Percentiles rank a stretch among this genome's conserved stretches.
Evolutionary conservation across 2,888 invertebrate species (phyloP).

Genomic region (Plagodis dolabraria): DNA sequence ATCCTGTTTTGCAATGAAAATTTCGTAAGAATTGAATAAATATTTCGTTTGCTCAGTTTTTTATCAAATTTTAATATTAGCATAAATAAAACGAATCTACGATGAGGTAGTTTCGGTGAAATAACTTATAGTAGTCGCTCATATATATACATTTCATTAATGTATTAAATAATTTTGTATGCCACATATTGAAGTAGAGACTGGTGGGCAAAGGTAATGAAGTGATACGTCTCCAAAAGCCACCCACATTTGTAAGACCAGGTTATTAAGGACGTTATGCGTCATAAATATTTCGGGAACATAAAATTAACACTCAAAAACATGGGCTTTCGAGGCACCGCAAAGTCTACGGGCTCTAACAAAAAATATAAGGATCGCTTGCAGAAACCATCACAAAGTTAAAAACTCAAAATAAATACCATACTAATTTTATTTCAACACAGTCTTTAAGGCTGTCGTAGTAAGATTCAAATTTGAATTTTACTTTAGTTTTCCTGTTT

Average conservation of each 20-base stretch:
- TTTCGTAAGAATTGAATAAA: slow-evolving; percentile 9
- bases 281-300: slow-evolving; percentile 84
- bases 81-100: too few relatives aligned
- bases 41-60: background rate
- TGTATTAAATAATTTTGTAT: too few relatives aligned
- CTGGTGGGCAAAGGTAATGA: slow-evolving; percentile 62
- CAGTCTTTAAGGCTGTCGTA: slow-evolving; percentile 33
- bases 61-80: too few relatives aligned
- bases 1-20: slow-evolving; percentile 58
- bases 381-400: slow-evolving; percentile 68
- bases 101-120: too few relatives aligned
- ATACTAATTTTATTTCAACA: slow-evolving; percentile 16
- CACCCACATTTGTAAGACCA: slow-evolving; percentile 83
- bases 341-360: slow-evolving; percentile 75
- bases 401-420: slow-evolving; percentile 54
- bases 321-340: slow-evolving; percentile 82
- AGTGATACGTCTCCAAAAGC: slow-evolving; percentile 78
- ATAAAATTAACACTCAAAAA: slow-evolving; percentile 84
- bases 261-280: slow-evolving; percentile 82
- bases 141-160: too few relatives aligned
- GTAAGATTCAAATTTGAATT: slow-evolving; percentile 46
- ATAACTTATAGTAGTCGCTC: too few relatives aligned
- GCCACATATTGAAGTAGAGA: background rate
- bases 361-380: slow-evolving; percentile 78
- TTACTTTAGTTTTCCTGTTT: slow-evolving; percentile 40